These are phyloP conservation scores for Nothobranchius furzeri DNA, from an alignment of 2,113 vertebrate species.

Conservation along the genomic window DNA sequence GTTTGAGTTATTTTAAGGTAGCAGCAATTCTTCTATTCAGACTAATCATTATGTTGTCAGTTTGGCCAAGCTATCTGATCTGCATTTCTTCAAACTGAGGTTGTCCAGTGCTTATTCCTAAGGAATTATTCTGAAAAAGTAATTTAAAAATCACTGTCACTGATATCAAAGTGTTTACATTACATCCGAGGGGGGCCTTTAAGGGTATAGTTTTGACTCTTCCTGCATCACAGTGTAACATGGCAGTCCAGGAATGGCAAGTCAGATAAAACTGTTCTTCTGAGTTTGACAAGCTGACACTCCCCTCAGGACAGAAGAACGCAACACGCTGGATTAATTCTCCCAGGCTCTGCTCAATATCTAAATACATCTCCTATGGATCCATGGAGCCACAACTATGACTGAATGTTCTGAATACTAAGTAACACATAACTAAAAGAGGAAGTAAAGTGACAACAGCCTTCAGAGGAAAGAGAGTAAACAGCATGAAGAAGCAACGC, in stretches of 20 bases:
- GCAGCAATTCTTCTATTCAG: no score
- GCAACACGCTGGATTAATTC: conserved; percentile 22
- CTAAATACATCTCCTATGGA: conserved; percentile 37
- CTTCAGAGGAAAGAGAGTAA: conserved; percentile 19
- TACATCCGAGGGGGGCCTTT: background rate
- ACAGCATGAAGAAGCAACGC: conserved; percentile 17
- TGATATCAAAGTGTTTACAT: background rate
- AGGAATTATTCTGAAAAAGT: background rate
- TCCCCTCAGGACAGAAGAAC: conserved; percentile 24
- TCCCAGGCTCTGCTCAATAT: conserved; percentile 26
- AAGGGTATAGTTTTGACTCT: background rate
- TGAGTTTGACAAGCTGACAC: conserved; percentile 33
- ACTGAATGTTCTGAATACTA: conserved; percentile 42
- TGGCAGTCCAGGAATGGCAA: conserved; percentile 10
- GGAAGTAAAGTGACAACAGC: conserved; percentile 23
- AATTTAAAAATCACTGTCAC: no score
- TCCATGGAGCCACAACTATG: conserved; percentile 16
- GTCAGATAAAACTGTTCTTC: conserved; percentile 17
- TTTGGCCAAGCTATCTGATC: no score
- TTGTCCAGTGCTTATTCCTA: no score
- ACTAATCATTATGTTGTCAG: no score
- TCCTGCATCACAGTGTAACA: conserved; percentile 2
- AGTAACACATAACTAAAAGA: conserved; percentile 23
- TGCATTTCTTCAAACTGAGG: no score
- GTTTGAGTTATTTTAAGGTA: no score